A percentile compares a stretch with the other conserved stretches of the same genome.
These are phyloP conservation scores for Stegodyphus mimosarum DNA, from an alignment of 1,140 invertebrate genomes.

Conservation along the genomic window DNA sequence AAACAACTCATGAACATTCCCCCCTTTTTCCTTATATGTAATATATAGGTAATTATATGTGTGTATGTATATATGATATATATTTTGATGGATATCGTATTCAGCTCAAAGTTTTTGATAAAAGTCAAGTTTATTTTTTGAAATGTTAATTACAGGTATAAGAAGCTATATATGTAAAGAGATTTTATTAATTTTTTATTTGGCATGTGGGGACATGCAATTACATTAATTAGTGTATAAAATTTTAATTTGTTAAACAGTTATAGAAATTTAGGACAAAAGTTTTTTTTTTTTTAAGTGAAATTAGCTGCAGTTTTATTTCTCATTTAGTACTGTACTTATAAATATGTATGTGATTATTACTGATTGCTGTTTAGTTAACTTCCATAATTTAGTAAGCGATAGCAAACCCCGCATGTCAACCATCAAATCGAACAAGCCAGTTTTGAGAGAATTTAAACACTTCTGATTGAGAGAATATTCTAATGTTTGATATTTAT, in stretches of 20 bases:
- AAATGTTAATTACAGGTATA: not conserved
- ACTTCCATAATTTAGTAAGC: too few species aligned
- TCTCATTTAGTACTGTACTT: too few species aligned
- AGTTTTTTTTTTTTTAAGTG: not conserved
- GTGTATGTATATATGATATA: not conserved
- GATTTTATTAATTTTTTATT: not conserved
- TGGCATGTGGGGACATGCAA: not conserved
- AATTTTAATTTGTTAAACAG: too few species aligned
- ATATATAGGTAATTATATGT: not conserved
- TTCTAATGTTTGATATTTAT: conserved; percentile 46
- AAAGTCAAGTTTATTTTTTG: conserved; percentile 15
- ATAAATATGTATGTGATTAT: too few species aligned
- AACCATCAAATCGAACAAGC: too few species aligned
- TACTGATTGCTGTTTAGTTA: too few species aligned
- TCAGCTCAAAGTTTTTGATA: conserved; percentile 37
- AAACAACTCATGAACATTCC: not conserved
- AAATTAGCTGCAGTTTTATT: not conserved
- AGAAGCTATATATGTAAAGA: not conserved
- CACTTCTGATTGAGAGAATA: not conserved
- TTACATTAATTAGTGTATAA: too few species aligned
- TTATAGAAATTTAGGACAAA: not conserved
- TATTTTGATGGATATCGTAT: not conserved
- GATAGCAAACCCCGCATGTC: too few species aligned
- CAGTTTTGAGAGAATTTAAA: conserved; percentile 29
- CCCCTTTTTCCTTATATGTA: not conserved